Percentiles rank a stretch among this genome's conserved stretches.
phyloP scores from a whole-genome alignment of 37 sponge, comb jelly and placozoan genomes.

The Cliona cf. orientalis region DNA sequence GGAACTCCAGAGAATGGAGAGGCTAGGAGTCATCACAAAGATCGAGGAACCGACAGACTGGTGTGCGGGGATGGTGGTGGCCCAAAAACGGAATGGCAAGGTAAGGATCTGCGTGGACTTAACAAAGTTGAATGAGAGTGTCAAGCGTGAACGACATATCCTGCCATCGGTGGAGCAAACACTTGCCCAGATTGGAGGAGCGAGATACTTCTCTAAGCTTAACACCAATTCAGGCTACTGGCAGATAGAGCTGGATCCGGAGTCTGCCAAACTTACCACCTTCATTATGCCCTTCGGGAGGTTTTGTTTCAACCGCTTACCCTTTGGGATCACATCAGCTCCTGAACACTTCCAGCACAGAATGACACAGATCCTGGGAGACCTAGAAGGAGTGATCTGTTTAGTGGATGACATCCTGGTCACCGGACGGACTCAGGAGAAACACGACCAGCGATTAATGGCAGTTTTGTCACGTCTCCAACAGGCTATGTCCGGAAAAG shows the following conservation, averaged over 20 bases:
- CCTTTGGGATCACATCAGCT: too few species aligned
- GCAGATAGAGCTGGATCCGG: slow-evolving; percentile 5
- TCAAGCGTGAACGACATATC: slow-evolving; percentile 25
- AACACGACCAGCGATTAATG: slow-evolving; percentile 10
- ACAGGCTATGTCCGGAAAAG: slow-evolving; percentile 18
- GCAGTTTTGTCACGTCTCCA: slow-evolving; percentile 24
- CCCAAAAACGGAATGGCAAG: slow-evolving; percentile 4
- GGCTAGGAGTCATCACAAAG: slow-evolving; percentile 7
- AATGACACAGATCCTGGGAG: slow-evolving; percentile 18
- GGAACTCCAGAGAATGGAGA: slow-evolving; percentile 45
- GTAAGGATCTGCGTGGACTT: slow-evolving; percentile 48
- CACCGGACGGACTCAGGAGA: background rate
- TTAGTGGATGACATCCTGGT: slow-evolving; percentile 39
- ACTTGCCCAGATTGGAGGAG: background rate
- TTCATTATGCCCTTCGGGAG: too few species aligned
- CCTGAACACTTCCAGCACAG: slow-evolving; percentile 30
- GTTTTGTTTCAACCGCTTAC: too few species aligned
- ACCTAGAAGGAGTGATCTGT: slow-evolving; percentile 21
- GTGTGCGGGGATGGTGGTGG: slow-evolving; percentile 41
- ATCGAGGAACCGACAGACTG: slow-evolving; percentile 30
- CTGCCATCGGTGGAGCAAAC: slow-evolving; percentile 16
- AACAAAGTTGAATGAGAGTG: slow-evolving; percentile 50
- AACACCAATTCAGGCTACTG: slow-evolving; percentile 20
- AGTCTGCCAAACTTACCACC: background rate
- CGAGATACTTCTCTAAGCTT: slow-evolving; percentile 19